These are phyloP conservation scores for Ganaspis brasiliensis DNA, from an alignment of 2,888 invertebrate genomes.

Conservation along the genomic window DNA sequence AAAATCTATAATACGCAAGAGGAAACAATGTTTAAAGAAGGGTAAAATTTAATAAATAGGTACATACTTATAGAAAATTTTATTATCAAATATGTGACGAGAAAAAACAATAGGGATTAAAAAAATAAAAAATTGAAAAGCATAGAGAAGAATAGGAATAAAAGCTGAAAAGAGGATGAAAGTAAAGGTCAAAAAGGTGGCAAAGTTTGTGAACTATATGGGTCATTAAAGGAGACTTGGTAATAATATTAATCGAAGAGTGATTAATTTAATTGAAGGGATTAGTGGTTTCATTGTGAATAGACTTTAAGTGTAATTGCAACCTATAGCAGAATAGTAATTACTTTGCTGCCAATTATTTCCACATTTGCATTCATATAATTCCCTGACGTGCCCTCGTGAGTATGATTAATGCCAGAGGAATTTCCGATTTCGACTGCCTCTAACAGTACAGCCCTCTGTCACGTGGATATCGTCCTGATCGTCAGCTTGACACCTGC, in stretches of 20 bases:
- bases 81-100: too few species aligned
- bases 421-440: slow-evolving; percentile 48
- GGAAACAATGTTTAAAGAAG: too few species aligned
- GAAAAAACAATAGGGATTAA: too few species aligned
- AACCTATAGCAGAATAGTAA: slow-evolving; percentile 21
- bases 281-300: slow-evolving; percentile 10
- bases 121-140: too few species aligned
- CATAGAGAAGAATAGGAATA: too few species aligned
- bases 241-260: background rate
- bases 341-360: slow-evolving; percentile 14
- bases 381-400: slow-evolving; percentile 38
- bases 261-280: background rate
- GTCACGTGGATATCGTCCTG: background rate
- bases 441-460: background rate
- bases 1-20: too few species aligned
- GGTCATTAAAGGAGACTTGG: background rate
- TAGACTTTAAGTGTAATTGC: slow-evolving; percentile 2
- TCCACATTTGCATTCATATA: slow-evolving; percentile 19
- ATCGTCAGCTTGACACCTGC: slow-evolving; percentile 17
- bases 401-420: slow-evolving; percentile 48
- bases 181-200: too few species aligned
- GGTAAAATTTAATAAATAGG: too few species aligned
- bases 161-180: too few species aligned
- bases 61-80: too few species aligned
- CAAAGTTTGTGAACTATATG: too few species aligned